Evolutionary conservation across 2,888 invertebrate species (phyloP).

Genomic region (Iphiclides podalirius): DNA sequence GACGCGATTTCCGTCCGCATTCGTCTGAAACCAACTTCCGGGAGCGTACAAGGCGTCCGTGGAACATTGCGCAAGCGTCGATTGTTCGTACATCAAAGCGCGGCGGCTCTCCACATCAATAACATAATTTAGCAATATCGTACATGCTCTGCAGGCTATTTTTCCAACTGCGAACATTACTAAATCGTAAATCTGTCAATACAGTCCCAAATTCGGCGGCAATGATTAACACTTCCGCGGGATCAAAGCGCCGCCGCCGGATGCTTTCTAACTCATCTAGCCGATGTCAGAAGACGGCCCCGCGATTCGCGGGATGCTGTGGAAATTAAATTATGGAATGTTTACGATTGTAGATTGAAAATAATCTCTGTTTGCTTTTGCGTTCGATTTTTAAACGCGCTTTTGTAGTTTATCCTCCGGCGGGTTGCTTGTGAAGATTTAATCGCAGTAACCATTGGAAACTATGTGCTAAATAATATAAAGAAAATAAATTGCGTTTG

Average conservation of each 20-base stretch:
- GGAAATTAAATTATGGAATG: conserved; percentile 6
- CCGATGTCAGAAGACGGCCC: neutral
- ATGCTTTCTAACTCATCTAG: conserved; percentile 12
- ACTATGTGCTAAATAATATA: neutral
- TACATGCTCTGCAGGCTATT: conserved; percentile 28
- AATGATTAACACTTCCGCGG: conserved; percentile 37
- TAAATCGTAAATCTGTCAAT: conserved; percentile 40
- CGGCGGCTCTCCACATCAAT: neutral
- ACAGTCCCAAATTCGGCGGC: conserved; percentile 31
- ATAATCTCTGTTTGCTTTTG: conserved; percentile 13
- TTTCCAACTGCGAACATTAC: conserved; percentile 31
- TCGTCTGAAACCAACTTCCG: neutral
- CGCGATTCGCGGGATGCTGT: neutral
- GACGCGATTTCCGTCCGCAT: neutral
- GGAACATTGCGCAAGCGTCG: neutral
- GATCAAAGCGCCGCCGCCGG: conserved; percentile 33
- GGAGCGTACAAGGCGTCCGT: neutral
- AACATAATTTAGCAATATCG: conserved; percentile 18
- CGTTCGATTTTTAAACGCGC: neutral
- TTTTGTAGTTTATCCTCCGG: neutral
- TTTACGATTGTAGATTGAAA: conserved; percentile 13
- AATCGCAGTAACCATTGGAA: neutral
- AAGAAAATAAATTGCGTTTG: too few species aligned
- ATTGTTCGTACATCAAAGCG: conserved; percentile 19
- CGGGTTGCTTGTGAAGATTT: neutral